A percentile compares a stretch with the other conserved stretches of the same genome.
Evolutionary conservation across 2,888 invertebrate species (phyloP).

Genomic region (Griposia aprilina): DNA sequence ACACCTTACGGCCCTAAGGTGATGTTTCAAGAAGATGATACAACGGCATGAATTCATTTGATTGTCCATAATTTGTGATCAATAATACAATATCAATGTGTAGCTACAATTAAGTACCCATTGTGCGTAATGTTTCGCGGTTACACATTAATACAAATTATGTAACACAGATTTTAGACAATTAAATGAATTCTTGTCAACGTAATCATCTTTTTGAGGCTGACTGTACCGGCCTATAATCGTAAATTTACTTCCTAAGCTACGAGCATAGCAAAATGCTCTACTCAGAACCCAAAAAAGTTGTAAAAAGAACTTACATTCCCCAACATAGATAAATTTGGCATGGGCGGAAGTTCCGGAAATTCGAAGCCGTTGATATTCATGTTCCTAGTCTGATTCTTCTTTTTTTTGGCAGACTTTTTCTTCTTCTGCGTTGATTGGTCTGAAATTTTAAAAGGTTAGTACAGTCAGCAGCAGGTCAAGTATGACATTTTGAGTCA

Average conservation of each 20-base stretch:
- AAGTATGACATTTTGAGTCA: too few species aligned
- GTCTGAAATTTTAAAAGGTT: constrained; percentile 63
- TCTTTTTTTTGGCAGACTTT: constrained; percentile 73
- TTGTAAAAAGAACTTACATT: constrained; percentile 73
- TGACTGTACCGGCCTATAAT: not conserved
- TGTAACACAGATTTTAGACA: not conserved
- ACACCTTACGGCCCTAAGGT: too few species aligned
- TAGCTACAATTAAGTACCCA: too few species aligned
- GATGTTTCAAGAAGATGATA: not conserved
- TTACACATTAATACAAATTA: too few species aligned
- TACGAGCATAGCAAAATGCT: not conserved
- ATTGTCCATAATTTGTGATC: too few species aligned
- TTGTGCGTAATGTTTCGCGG: too few species aligned
- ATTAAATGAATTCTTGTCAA: too few species aligned
- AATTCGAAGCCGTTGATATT: constrained; percentile 69
- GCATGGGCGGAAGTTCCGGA: constrained; percentile 78
- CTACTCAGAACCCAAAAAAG: not conserved
- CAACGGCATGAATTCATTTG: too few species aligned
- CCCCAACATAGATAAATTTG: constrained; percentile 74
- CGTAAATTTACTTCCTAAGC: not conserved
- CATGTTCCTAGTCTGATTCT: constrained; percentile 49
- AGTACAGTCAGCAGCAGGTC: too few species aligned
- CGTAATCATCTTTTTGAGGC: too few species aligned
- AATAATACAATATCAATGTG: too few species aligned
- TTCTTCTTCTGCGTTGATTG: constrained; percentile 68